Evolutionary conservation across 2,888 invertebrate species (phyloP).

Genomic region (Salticus scenicus): DNA sequence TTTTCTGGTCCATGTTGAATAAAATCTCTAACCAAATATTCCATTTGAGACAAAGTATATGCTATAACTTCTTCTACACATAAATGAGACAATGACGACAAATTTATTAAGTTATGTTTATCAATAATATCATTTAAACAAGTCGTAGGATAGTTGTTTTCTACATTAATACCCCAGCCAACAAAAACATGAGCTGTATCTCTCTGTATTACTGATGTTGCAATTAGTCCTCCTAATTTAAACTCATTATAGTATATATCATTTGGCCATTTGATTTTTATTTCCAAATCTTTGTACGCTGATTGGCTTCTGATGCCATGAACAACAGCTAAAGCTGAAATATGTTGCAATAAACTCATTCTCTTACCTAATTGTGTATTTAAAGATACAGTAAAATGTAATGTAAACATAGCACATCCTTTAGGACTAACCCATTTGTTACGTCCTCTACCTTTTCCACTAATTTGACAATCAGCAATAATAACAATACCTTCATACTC

Average conservation of each 20-base stretch:
- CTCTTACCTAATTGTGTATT: conserved; percentile 81
- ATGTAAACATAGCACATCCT: conserved; percentile 92
- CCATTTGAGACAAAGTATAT: conserved; percentile 83
- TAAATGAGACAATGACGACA: conserved; percentile 76
- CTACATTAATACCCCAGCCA: conserved; percentile 77
- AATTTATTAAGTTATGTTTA: conserved; percentile 73
- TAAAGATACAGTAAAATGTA: conserved; percentile 84
- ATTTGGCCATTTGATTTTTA: conserved; percentile 72
- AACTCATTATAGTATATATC: conserved; percentile 67
- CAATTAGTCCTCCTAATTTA: conserved; percentile 71
- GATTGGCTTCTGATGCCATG: conserved; percentile 83
- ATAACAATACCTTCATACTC: conserved; percentile 85
- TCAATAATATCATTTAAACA: conserved; percentile 76
- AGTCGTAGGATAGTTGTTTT: conserved; percentile 77
- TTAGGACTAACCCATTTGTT: conserved; percentile 92
- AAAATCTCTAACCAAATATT: conserved; percentile 81
- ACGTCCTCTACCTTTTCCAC: conserved; percentile 83
- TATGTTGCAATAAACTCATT: conserved; percentile 89
- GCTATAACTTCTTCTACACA: conserved; percentile 84
- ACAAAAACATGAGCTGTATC: conserved; percentile 54
- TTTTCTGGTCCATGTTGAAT: conserved; percentile 80
- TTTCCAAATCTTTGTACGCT: conserved; percentile 80
- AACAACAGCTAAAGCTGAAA: conserved; percentile 89
- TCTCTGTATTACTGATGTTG: conserved; percentile 59
- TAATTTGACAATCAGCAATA: conserved; percentile 86